Evolutionary conservation across 2,113 vertebrate species (phyloP), one percentile per base, ranked within the genome.

Genomic region (Hydrolagus affinis): DNA sequence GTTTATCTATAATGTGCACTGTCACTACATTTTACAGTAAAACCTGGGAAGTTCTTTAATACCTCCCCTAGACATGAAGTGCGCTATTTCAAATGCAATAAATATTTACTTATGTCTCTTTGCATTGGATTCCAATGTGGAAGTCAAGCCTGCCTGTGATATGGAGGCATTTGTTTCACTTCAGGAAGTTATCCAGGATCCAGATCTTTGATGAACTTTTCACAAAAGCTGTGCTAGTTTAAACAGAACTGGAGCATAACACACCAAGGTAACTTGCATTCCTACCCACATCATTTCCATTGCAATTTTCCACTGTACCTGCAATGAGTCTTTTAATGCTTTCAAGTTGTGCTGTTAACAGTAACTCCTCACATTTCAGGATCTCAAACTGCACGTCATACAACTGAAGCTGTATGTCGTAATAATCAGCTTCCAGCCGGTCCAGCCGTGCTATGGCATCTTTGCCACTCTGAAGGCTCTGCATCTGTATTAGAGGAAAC

Each of bases 341-440:
- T 92, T 98, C 96, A 88, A 99, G 94, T 88, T 98, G 97, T 3
- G 96, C 95, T 2, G 95, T 98, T 87, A 99, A 93, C 71, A 99
- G 90, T 88, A 97, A 91, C 91, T 99, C 98, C 89, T 99, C 97
- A 72, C 95, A 97, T 90, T 96, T 96, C 88, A 99, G 92, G 88
- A 98, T 96, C 91, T 99, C 97, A 0, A 97, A 96, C 90, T 97
- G 96, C 9, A 99, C 95, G 92, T 98, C 97, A 86, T 99, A 99
- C 8, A 99, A 93, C 90, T 98, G 97, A 90, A 99, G 94, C 90
- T 99, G 97, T 32, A 99, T 87, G 88, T 96, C 94, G n/a, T 99
- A 99, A 92, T 98, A 99, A 88, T 97, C 95, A 75, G 95, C 92
- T 94, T 99, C 98, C 90, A 99, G 91, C 88, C 96, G 94, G 89